Conservation (phyloP, 2,797 vertebrate genomes). For the Meriones psammophilus region DNA sequence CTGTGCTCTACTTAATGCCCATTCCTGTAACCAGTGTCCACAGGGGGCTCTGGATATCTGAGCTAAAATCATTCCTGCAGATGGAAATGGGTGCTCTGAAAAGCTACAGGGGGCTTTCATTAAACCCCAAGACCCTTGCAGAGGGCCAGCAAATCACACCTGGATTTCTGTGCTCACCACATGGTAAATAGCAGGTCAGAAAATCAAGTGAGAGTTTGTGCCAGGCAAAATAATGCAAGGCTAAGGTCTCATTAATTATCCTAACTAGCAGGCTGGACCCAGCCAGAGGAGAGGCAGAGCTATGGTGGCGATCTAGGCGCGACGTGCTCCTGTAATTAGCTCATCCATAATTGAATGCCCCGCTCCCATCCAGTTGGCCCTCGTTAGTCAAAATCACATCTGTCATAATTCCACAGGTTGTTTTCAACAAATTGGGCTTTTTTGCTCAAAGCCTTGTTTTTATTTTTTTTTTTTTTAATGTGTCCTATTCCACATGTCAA, state of each 20-base stretch:
- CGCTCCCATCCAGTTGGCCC: constrained; percentile 13
- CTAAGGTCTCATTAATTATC: constrained; percentile 70
- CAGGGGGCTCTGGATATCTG: fast-evolving
- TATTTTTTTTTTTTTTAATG: constrained; percentile 51
- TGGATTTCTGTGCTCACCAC: fast-evolving
- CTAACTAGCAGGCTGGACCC: not conserved
- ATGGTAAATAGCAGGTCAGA: not conserved
- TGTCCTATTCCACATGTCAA: constrained; percentile 57
- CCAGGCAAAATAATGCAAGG: constrained; percentile 39
- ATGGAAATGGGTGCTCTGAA: not conserved
- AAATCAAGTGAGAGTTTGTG: constrained; percentile 68
- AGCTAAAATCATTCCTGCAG: fast-evolving
- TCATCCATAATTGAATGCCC: constrained; percentile 82
- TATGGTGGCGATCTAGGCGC: not conserved
- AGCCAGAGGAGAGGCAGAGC: not conserved
- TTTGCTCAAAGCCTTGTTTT: constrained; percentile 79
- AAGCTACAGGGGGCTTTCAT: fast-evolving
- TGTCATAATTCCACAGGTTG: constrained; percentile 74
- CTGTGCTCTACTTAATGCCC: not conserved
- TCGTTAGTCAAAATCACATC: constrained; percentile 79
- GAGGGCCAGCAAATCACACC: fast-evolving
- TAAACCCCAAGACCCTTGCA: not conserved
- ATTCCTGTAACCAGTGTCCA: not conserved
- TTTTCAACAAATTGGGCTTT: constrained; percentile 79
- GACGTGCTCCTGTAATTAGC: not conserved